A percentile compares a stretch with the other conserved stretches of the same genome.
Conservation (phyloP, 2,797 vertebrate species). For the Pipistrellus pygmaeus region DNA sequence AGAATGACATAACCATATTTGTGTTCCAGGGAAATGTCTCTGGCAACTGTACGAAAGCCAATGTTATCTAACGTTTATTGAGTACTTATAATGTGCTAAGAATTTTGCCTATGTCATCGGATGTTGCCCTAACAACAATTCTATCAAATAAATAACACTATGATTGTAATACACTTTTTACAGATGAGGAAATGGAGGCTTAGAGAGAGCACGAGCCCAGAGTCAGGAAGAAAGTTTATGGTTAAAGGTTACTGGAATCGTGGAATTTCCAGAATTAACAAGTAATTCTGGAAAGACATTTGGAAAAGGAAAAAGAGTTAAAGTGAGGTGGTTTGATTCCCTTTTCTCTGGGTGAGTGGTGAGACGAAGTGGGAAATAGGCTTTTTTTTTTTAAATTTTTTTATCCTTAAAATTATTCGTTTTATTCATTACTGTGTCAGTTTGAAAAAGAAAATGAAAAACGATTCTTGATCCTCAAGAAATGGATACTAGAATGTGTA, state of each 20-base stretch:
- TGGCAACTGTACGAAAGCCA: constrained; percentile 42
- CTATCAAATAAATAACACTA: constrained; percentile 50
- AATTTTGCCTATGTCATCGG: constrained; percentile 49
- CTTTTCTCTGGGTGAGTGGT: constrained; percentile 61
- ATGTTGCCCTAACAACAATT: constrained; percentile 24
- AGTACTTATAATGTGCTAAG: constrained; percentile 58
- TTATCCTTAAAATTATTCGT: constrained; percentile 44
- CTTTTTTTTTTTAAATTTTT: neutral
- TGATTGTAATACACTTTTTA: constrained; percentile 64
- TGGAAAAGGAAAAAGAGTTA: constrained; percentile 81
- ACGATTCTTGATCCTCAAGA: constrained; percentile 34
- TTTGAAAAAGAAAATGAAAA: constrained; percentile 67
- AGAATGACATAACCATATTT: constrained; percentile 47
- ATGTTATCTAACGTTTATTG: constrained; percentile 58
- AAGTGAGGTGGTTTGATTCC: constrained; percentile 47
- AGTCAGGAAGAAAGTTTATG: constrained; percentile 68
- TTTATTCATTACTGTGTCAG: constrained; percentile 49
- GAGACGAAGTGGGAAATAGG: neutral
- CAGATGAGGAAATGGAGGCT: constrained; percentile 52
- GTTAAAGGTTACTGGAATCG: constrained; percentile 64
- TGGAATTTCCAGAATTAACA: constrained; percentile 81
- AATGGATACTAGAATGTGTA: constrained; percentile 59
- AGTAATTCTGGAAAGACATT: constrained; percentile 81
- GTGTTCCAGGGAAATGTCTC: constrained; percentile 55
- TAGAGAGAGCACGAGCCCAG: constrained; percentile 4